Percentiles rank a stretch among this genome's conserved stretches.
These are phyloP conservation scores for Reinhardtius hippoglossoides DNA, from an alignment of 2,113 vertebrate genomes.

Conservation along the genomic window DNA sequence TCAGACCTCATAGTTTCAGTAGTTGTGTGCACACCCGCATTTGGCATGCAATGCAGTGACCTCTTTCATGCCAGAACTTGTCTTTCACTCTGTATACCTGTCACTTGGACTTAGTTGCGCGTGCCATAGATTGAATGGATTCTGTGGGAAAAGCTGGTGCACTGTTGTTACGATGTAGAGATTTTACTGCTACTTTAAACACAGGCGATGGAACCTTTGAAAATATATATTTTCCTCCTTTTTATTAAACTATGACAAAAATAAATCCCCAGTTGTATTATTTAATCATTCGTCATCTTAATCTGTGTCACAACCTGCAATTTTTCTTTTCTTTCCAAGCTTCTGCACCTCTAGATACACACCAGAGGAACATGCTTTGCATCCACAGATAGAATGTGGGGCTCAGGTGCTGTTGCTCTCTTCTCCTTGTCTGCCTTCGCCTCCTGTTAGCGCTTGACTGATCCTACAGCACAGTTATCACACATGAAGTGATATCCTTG, in stretches of 20 bases:
- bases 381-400: background rate
- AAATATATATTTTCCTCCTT: no score
- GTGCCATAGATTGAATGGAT: no score
- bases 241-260: no score
- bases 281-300: background rate
- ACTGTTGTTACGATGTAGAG: no score
- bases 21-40: no score
- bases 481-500: background rate
- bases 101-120: no score
- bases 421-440: background rate
- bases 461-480: background rate
- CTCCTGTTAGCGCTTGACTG: background rate
- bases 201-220: no score
- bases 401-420: background rate
- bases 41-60: no score
- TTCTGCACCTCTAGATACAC: background rate
- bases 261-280: background rate
- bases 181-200: no score
- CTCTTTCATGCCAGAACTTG: no score
- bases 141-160: background rate
- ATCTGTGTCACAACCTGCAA: background rate
- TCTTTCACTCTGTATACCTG: no score
- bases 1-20: no score
- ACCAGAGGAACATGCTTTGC: background rate
- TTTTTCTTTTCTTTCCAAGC: background rate